Evolutionary conservation across 2,113 vertebrate genomes (phyloP), one percentile per base, ranked within the genome.

Genomic region (Amphiprion percula): DNA sequence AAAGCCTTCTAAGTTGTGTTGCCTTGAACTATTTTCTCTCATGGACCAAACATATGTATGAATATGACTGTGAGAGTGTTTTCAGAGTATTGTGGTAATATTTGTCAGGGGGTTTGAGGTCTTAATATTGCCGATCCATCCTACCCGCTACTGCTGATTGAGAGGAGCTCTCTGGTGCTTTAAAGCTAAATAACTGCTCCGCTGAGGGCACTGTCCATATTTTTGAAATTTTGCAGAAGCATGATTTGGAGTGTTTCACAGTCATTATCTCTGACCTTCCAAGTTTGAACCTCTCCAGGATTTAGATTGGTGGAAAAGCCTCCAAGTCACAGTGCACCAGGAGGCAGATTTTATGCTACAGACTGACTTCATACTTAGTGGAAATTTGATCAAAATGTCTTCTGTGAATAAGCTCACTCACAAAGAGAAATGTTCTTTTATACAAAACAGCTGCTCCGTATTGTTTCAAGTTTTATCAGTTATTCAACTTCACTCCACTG

Each of bases 261-360:
- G 80, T 86, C 83, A 91, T 91, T 90, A 90, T 78, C 55, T 70
- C 66, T 86, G 85, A 89, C 88, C 84, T 87, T 78, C 74, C 68
- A 28, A 4, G 77, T 87, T 81, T 90, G 86, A 91, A 85, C 88
- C 90, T 86, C 88, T 90, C 75, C 58, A 78, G 74, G 24, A n/a
- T 87, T 83, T 86, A 87, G 84, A 91, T 90, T 90, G 90, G 84
- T 80, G 82, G 80, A 88, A 88, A 82, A 84, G 84, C 76, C 75
- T 87, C 68, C 11, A 17, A 88, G 88, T 88, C 90, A 91, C 88
- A 90, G 73, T 16, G 2, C 65, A n/a, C 65, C 80, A 54, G 82
- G 77, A 68, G 77, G 71, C 74, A 83, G 82, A 85, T 87, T 87
- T 83, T 53, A 85, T n/a, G 14, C 82, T 1, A 10, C 72, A 64